Percentiles rank a stretch among this genome's conserved stretches.
These are phyloP conservation scores for Nemoura dubitans DNA, from an alignment of 2,888 invertebrate genomes.

Conservation along the genomic window DNA sequence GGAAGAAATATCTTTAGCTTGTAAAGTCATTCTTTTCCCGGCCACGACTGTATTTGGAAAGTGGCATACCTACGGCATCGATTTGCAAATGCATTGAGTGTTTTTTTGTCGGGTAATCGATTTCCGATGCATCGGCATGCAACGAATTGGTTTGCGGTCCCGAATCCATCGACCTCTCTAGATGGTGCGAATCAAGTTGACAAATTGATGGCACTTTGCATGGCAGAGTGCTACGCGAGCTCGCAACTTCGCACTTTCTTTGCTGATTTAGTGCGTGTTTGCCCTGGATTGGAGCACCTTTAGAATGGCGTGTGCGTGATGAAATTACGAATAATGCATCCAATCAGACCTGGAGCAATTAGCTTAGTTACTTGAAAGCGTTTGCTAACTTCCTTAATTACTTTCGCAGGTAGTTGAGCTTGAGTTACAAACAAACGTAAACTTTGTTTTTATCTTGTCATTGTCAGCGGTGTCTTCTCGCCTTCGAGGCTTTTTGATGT, in stretches of 20 bases:
- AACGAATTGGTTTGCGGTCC: background rate
- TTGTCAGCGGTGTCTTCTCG: background rate
- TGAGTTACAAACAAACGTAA: background rate
- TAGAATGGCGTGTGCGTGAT: background rate
- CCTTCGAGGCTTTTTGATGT: background rate
- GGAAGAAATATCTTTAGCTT: too few species aligned
- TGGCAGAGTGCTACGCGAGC: background rate
- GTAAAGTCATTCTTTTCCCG: background rate
- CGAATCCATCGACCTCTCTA: too few species aligned
- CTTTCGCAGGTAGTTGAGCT: background rate
- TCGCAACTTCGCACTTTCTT: background rate
- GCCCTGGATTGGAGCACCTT: background rate
- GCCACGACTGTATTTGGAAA: background rate
- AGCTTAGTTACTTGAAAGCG: slow-evolving; percentile 1
- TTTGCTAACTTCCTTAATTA: slow-evolving; percentile 5
- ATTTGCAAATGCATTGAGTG: background rate
- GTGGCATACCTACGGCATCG: background rate
- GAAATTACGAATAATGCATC: background rate
- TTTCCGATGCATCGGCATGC: background rate
- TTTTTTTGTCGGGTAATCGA: background rate
- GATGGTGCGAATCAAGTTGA: too few species aligned
- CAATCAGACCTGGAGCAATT: background rate
- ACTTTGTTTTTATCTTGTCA: background rate
- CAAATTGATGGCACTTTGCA: background rate
- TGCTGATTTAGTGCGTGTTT: background rate